A percentile compares a stretch with the other conserved stretches of the same genome.
Evolutionary conservation across 1,140 invertebrate genomes (phyloP).

Genomic region (Drosophila parabipectinata): DNA sequence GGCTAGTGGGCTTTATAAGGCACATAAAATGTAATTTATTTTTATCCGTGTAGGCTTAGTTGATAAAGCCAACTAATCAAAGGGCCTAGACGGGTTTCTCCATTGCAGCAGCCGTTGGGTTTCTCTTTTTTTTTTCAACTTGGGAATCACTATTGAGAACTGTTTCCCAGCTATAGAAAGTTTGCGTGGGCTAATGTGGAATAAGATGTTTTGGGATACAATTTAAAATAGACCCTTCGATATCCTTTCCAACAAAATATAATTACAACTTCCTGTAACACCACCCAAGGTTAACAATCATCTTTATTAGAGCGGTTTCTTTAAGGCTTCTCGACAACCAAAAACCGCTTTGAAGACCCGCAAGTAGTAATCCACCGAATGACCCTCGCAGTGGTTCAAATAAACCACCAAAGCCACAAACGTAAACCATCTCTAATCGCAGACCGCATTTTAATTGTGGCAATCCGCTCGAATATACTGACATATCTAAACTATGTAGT

Average conservation of each 20-base stretch:
- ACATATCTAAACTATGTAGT: slow-evolving; percentile 16
- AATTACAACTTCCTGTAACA: slow-evolving; percentile 1
- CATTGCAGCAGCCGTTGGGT: slow-evolving; percentile 12
- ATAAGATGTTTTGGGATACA: too few relatives aligned
- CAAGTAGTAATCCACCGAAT: slow-evolving; percentile 34
- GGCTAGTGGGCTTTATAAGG: slow-evolving; percentile 54
- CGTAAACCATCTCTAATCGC: slow-evolving; percentile 55
- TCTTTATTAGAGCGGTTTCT: slow-evolving; percentile 12
- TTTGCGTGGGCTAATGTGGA: not conserved
- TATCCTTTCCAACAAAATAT: slow-evolving; percentile 3
- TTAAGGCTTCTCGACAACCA: slow-evolving; percentile 25
- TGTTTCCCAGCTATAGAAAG: slow-evolving; percentile 15
- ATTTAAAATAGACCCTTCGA: not conserved
- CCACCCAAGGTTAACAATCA: slow-evolving; percentile 24
- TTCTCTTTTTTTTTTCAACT: too few relatives aligned
- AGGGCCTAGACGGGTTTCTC: slow-evolving; percentile 49
- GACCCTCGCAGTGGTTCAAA: slow-evolving; percentile 28
- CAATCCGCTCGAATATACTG: slow-evolving; percentile 22
- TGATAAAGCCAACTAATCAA: slow-evolving; percentile 47
- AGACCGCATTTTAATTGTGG: slow-evolving; percentile 68
- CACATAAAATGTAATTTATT: slow-evolving; percentile 60
- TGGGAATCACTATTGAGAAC: not conserved
- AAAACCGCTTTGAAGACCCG: slow-evolving; percentile 37
- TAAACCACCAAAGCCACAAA: slow-evolving; percentile 38
- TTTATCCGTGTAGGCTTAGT: slow-evolving; percentile 60